phyloP scores from a whole-genome alignment of 1,140 invertebrate species.

The Zaprionus ornatus region DNA sequence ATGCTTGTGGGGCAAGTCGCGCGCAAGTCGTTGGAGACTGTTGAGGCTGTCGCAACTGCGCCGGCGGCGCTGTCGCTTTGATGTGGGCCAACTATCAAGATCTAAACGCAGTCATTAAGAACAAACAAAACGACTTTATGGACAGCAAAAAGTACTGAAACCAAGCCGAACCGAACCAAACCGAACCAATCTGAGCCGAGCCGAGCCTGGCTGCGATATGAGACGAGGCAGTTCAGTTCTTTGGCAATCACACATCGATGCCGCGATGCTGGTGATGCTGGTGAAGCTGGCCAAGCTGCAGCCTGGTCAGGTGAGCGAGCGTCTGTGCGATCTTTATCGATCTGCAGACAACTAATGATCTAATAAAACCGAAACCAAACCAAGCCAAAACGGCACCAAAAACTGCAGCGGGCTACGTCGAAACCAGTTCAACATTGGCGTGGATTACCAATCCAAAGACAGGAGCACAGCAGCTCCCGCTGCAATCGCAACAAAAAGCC shows the following conservation, averaged over 20 bases:
- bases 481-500: slow-evolving; percentile 35
- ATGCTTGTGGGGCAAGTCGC: slow-evolving; percentile 2
- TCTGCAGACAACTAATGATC: slow-evolving; percentile 83
- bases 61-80: slow-evolving; percentile 73
- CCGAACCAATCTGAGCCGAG: slow-evolving; percentile 6
- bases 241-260: slow-evolving; percentile 60
- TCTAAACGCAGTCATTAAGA: slow-evolving; percentile 82
- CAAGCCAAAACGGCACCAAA: slow-evolving; percentile 42
- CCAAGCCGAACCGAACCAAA: slow-evolving; percentile 32
- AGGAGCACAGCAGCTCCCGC: slow-evolving; percentile 59
- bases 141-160: slow-evolving; percentile 74
- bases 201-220: neutral
- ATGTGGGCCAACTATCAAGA: slow-evolving; percentile 80
- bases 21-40: neutral
- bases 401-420: slow-evolving; percentile 6
- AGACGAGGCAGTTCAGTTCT: slow-evolving; percentile 38
- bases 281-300: neutral
- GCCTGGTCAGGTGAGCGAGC: slow-evolving; percentile 36
- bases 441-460: slow-evolving; percentile 52
- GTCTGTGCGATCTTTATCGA: slow-evolving; percentile 80
- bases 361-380: slow-evolving; percentile 81
- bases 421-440: slow-evolving; percentile 59
- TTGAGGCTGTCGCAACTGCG: slow-evolving; percentile 41
- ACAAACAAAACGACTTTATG: slow-evolving; percentile 83
- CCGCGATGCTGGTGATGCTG: slow-evolving; percentile 18